A percentile compares a stretch with the other conserved stretches of the same genome.
phyloP scores from a whole-genome alignment of 2,888 invertebrate genomes.

The Drosophila meridiana region DNA sequence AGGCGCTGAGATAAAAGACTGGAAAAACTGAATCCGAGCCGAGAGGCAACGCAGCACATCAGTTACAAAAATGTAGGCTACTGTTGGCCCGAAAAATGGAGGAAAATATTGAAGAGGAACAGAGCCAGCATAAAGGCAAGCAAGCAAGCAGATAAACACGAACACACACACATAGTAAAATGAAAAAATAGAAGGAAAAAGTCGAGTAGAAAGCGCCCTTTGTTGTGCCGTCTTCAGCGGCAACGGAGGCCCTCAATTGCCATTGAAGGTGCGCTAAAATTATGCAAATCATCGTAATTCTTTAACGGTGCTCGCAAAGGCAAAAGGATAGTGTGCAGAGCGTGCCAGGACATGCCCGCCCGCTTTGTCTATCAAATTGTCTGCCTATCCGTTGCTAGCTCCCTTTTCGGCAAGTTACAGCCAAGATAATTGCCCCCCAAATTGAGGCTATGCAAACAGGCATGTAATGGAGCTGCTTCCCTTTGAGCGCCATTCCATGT shows the following conservation, averaged over 20 bases:
- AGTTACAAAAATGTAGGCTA: conserved; percentile 77
- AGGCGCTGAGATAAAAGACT: conserved; percentile 71
- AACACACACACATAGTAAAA: conserved; percentile 32
- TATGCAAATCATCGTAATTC: conserved; percentile 83
- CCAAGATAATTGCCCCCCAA: conserved; percentile 75
- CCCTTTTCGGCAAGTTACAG: conserved; percentile 63
- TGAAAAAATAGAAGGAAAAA: conserved; percentile 6
- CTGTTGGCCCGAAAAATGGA: conserved; percentile 13
- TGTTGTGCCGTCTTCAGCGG: conserved; percentile 37
- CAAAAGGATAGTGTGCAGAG: conserved; percentile 72
- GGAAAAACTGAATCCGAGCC: conserved; percentile 48
- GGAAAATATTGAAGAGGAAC: conserved; percentile 11
- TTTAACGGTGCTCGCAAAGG: conserved; percentile 63
- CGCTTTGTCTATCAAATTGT: conserved; percentile 47
- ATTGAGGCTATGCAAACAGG: conserved; percentile 80
- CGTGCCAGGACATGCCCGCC: conserved; percentile 25
- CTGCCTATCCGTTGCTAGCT: conserved; percentile 50
- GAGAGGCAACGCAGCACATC: conserved; percentile 74
- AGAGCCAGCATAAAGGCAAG: conserved; percentile 45
- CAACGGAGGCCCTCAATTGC: conserved; percentile 41
- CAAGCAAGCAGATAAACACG: conserved; percentile 63
- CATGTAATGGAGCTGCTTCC: conserved; percentile 73
- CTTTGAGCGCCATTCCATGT: conserved; percentile 60
- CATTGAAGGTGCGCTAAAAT: conserved; percentile 78
- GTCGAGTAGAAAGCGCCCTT: conserved; percentile 21